phyloP scores from a whole-genome alignment of 37 sponge, comb jelly and placozoan species.

The Diacarnus erythraeanus region DNA sequence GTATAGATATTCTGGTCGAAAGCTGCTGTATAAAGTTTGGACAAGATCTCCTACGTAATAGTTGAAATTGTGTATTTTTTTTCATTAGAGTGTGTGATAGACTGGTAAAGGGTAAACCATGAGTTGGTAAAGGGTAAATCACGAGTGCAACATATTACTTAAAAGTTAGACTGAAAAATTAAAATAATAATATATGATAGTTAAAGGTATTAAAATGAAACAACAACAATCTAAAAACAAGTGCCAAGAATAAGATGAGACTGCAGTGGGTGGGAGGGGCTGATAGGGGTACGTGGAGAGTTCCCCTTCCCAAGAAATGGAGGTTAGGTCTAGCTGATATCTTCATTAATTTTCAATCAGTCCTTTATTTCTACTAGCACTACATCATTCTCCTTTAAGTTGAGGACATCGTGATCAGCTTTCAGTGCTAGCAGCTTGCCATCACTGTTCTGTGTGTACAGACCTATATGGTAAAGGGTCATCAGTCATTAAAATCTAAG shows the following conservation, averaged over 20 bases:
- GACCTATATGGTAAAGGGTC: conserved; percentile 16
- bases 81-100: no score
- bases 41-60: conserved; percentile 12
- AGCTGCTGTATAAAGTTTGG: conserved; percentile 55
- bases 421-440: conserved; percentile 53
- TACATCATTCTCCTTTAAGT: conserved; percentile 50
- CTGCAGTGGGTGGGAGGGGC: background rate
- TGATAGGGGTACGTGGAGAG: background rate
- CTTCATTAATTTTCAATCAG: conserved; percentile 21
- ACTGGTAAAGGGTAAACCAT: no score
- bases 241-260: no score
- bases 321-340: no score
- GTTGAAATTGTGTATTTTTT: background rate
- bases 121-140: no score
- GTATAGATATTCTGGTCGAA: conserved; percentile 53
- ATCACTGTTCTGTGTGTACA: conserved; percentile 47
- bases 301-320: no score
- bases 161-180: no score
- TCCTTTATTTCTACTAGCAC: conserved; percentile 70
- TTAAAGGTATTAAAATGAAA: background rate
- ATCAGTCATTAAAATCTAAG: background rate
- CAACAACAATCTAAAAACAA: no score
- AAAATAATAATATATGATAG: no score
- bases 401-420: conserved; percentile 63
- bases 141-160: no score